phyloP scores from a whole-genome alignment of 2,888 invertebrate genomes.

The Lordiphosa andalusiaca region DNA sequence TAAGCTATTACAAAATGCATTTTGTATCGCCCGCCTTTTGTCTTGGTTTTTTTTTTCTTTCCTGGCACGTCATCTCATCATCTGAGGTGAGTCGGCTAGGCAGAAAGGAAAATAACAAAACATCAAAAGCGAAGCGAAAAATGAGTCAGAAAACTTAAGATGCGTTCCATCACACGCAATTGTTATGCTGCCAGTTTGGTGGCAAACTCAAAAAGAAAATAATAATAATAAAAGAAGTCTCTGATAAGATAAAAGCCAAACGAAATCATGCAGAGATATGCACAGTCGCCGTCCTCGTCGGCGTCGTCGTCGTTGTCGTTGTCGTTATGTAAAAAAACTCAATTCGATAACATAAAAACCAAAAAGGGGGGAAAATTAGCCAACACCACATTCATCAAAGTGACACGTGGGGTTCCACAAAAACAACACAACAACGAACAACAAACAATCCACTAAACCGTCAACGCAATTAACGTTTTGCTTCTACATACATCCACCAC shows the following conservation, averaged over 20 bases:
- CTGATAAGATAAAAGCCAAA: conserved; percentile 54
- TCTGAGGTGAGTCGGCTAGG: neutral
- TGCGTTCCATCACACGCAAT: conserved; percentile 10
- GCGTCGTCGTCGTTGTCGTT: neutral
- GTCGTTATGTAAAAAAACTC: conserved; percentile 38
- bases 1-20: conserved; percentile 48
- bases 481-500: conserved; percentile 5
- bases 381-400: conserved; percentile 17
- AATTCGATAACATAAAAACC: conserved; percentile 28
- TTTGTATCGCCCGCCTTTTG: conserved; percentile 36
- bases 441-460: conserved; percentile 41
- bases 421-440: conserved; percentile 19
- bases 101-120: conserved; percentile 24
- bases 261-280: conserved; percentile 36
- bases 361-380: neutral
- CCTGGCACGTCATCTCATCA: conserved; percentile 21
- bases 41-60: conserved; percentile 19
- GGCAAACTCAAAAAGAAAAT: conserved; percentile 1
- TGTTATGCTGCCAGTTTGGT: conserved; percentile 9
- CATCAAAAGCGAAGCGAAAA: conserved; percentile 40
- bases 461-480: conserved; percentile 49
- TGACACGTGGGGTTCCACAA: conserved; percentile 29
- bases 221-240: too few species aligned
- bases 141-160: conserved; percentile 39
- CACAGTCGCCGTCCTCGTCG: conserved; percentile 12